phyloP scores from a whole-genome alignment of 2,113 vertebrate genomes.

The Stomatorhinus ivindoensis region DNA sequence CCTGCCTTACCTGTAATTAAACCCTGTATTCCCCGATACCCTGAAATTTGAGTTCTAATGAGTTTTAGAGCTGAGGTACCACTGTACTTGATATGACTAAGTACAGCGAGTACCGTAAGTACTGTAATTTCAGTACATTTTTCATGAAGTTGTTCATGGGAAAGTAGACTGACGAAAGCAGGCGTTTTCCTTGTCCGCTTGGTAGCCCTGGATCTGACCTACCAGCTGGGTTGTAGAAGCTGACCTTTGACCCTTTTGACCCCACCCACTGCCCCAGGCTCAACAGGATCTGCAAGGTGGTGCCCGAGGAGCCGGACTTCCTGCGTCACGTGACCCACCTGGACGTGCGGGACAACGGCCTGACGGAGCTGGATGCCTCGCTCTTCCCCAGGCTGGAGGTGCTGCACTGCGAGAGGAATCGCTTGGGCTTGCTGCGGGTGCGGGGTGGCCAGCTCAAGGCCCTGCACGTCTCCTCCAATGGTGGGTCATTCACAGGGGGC shows the following conservation, averaged over 20 bases:
- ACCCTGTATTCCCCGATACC: no score
- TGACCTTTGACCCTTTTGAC: neutral
- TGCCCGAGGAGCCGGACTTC: constrained; percentile 73
- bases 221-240: neutral
- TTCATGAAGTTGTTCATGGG: neutral
- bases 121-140: neutral
- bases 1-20: no score
- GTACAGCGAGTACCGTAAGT: neutral
- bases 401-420: constrained; percentile 90
- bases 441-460: constrained; percentile 81
- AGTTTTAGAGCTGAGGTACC: no score
- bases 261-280: constrained; percentile 57
- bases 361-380: constrained; percentile 74
- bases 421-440: constrained; percentile 68
- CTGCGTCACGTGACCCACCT: constrained; percentile 85
- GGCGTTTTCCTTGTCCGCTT: neutral
- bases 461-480: constrained; percentile 78
- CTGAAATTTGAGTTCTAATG: no score
- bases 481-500: constrained; percentile 51
- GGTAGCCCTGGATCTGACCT: neutral
- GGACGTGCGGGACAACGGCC: constrained; percentile 85
- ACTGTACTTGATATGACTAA: neutral
- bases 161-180: neutral
- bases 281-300: constrained; percentile 72
- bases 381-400: constrained; percentile 85